Base-by-base conservation (phyloP, 2,797 vertebrate species). In the Leucoraja ocellata region DNA sequence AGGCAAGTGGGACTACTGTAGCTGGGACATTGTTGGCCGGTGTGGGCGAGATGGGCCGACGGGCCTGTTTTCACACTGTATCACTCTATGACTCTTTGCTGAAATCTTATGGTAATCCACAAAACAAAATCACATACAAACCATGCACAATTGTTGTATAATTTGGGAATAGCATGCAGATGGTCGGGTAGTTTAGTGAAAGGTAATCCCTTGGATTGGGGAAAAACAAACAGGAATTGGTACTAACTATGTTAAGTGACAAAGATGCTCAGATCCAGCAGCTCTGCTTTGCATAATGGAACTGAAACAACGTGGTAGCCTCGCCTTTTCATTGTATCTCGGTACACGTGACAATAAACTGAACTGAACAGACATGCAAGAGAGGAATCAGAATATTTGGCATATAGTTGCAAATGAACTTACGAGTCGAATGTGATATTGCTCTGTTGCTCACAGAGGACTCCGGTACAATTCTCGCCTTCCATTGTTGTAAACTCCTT, bases 351-450 rank as follows among this genome's bases (percentile, higher is more conserved):
- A 54, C 46, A 54, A 54, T 54, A 54, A 54, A 54, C 46, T 54
- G 46, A 54, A 54, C 46, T 54, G 46, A 54, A 54, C 46, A 54
- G 46, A 54, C 46, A 54, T 6, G 5, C 4, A 54, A 54, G 46
- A 5, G 68, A 71, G 4, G 7, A 21, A 74, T 74, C 71, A 74
- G 6, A 74, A 36, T 18, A 11, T 39, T 36, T 7, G 21, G 6
- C 90, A 92, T 46, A 11, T 74, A 92, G 54, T 28, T 46, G 39
- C 39, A 46, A 5, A 13, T 73, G 71, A 63, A 97, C 97, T 94
- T 97, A 99, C 98, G 98, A 98, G 94, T 99, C 97, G 95, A 99
- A 99, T 2, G 98, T 97, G 65, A 99, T 98, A 0, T 99, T 99
- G 97, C 97, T 99, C 95, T 99, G 99, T 0, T 97, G 97, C 93